Evolutionary conservation across 2,113 vertebrate species (phyloP).

Genomic region (Alethe diademata): DNA sequence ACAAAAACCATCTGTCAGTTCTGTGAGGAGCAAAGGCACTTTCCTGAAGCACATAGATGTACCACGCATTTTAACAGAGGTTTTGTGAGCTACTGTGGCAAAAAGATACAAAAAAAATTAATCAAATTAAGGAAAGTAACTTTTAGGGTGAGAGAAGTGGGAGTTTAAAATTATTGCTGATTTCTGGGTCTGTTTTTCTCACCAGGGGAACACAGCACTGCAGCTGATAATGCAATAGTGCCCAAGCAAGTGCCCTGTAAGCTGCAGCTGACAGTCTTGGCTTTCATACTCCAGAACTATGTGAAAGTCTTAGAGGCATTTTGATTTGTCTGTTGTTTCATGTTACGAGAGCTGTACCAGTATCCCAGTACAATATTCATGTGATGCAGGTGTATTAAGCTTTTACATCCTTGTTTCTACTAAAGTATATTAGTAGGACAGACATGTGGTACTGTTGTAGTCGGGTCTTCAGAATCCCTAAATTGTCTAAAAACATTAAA

Average conservation of each 20-base stretch:
- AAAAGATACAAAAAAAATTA: neutral
- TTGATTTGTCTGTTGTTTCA: constrained; percentile 6
- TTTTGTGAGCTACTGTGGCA: constrained; percentile 13
- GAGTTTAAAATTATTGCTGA: neutral
- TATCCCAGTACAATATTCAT: constrained; percentile 13
- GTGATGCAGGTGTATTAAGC: constrained; percentile 41
- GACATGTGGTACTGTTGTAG: neutral
- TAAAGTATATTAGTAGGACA: constrained; percentile 24
- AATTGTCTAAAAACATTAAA: neutral
- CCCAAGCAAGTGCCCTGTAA: neutral
- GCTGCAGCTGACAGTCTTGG: constrained; percentile 2
- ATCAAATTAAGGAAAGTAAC: neutral
- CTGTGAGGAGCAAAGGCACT: neutral
- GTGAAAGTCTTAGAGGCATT: neutral
- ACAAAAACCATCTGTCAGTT: neutral
- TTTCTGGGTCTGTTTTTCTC: constrained; percentile 42
- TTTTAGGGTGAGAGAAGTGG: neutral
- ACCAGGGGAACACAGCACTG: neutral
- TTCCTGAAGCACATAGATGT: neutral
- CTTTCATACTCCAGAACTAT: constrained; percentile 10
- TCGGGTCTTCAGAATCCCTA: constrained; percentile 27
- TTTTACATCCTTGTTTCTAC: constrained; percentile 28
- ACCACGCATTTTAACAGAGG: neutral
- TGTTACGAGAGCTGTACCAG: neutral
- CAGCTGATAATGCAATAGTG: neutral